phyloP scores from a whole-genome alignment of 2,888 invertebrate genomes.

The Scotopteryx bipunctaria region DNA sequence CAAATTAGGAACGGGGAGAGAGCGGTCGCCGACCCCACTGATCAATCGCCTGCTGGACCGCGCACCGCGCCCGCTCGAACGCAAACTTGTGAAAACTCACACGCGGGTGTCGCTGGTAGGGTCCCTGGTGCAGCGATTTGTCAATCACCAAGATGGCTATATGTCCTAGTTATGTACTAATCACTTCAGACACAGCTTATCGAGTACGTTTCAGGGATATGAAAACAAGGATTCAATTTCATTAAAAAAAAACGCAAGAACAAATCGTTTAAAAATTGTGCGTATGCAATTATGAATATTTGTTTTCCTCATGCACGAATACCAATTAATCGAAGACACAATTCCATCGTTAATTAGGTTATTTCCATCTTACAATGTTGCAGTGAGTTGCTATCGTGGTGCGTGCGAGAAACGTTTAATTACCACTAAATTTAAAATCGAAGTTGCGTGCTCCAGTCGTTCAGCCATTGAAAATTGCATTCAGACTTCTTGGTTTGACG shows the following conservation, averaged over 20 bases:
- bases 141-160: no score
- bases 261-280: neutral
- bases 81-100: conserved; percentile 17
- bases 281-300: neutral
- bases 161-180: neutral
- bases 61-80: conserved; percentile 57
- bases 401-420: conserved; percentile 36
- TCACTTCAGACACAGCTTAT: no score
- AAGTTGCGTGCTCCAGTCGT: conserved; percentile 32
- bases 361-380: conserved; percentile 21
- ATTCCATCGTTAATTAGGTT: conserved; percentile 1
- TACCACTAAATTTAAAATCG: conserved; percentile 32
- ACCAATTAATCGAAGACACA: conserved; percentile 6
- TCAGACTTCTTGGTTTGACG: conserved; percentile 15
- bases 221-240: neutral
- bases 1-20: conserved; percentile 80
- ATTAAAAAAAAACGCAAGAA: neutral
- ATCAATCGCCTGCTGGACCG: conserved; percentile 76
- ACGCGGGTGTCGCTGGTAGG: neutral
- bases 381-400: conserved; percentile 16
- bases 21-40: conserved; percentile 79
- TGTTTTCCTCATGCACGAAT: no score
- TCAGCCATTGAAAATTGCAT: conserved; percentile 24
- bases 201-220: neutral
- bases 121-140: conserved; percentile 4